These are phyloP conservation scores for Vanacampus margaritifer DNA, from an alignment of 2,113 vertebrate genomes.

Conservation along the genomic window DNA sequence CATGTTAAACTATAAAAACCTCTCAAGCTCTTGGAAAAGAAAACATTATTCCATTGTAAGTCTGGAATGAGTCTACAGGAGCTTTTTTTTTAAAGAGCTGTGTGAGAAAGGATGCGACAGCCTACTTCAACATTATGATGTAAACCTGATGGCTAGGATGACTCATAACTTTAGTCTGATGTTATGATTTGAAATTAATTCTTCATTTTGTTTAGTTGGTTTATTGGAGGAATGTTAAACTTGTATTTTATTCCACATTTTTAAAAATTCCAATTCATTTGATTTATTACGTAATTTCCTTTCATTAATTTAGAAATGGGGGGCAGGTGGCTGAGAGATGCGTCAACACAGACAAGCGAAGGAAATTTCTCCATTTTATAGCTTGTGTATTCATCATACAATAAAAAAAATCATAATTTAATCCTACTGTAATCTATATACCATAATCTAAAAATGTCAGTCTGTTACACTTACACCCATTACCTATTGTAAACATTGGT, in stretches of 20 bases:
- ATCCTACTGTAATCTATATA: neutral
- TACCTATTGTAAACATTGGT: neutral
- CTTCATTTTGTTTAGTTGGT: neutral
- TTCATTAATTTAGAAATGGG: neutral
- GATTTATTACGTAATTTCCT: neutral
- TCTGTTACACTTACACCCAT: neutral
- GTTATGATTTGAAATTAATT: constrained; percentile 10
- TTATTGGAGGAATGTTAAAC: neutral
- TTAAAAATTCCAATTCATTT: neutral
- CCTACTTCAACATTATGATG: constrained; percentile 13
- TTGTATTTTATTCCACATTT: neutral
- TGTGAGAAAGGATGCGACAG: constrained; percentile 18
- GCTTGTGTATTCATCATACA: neutral
- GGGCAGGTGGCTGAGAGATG: neutral
- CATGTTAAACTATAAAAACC: constrained; percentile 56
- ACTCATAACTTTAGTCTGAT: constrained; percentile 22
- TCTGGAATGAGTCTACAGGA: constrained; percentile 12
- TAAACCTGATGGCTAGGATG: constrained; percentile 20
- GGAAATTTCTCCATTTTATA: neutral
- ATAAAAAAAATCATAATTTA: neutral
- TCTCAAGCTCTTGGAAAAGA: constrained; percentile 33
- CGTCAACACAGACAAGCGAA: neutral
- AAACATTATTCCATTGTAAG: constrained; percentile 24
- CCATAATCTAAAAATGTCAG: neutral
- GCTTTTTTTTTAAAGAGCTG: constrained; percentile 21